phyloP scores from a whole-genome alignment of 2,797 vertebrate genomes.

The Delichon dasypus region DNA sequence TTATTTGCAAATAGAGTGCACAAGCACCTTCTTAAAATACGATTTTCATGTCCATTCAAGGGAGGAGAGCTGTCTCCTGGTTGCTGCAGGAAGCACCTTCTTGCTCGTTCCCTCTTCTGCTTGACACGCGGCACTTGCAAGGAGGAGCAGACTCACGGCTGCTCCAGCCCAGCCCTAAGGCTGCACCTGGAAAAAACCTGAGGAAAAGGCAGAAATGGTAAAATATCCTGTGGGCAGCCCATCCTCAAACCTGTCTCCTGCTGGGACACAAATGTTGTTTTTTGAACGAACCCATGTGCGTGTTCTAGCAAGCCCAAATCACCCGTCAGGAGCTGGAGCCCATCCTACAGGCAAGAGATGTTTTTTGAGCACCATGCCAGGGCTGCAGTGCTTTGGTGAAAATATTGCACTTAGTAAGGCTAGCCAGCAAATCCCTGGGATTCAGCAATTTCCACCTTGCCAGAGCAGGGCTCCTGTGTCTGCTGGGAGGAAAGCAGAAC shows the following conservation, averaged over 20 bases:
- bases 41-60: background rate
- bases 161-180: background rate
- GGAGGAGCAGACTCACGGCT: background rate
- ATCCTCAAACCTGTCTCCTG: background rate
- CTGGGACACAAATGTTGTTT: background rate
- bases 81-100: background rate
- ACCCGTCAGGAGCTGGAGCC: background rate
- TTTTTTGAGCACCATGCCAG: background rate
- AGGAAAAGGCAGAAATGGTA: background rate
- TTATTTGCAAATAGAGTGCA: background rate
- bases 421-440: background rate
- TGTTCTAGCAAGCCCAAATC: background rate
- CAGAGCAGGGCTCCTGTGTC: background rate
- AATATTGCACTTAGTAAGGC: rapidly evolving
- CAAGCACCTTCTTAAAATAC: background rate
- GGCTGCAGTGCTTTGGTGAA: background rate
- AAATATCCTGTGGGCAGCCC: background rate
- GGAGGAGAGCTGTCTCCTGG: background rate
- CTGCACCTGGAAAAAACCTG: background rate
- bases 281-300: background rate
- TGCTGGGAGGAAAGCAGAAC: background rate
- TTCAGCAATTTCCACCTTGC: background rate
- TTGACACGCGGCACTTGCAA: rapidly evolving
- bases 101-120: background rate
- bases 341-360: background rate